These are phyloP conservation scores for Drosophila persimilis DNA, from an alignment of 1,140 invertebrate genomes.

Conservation along the genomic window DNA sequence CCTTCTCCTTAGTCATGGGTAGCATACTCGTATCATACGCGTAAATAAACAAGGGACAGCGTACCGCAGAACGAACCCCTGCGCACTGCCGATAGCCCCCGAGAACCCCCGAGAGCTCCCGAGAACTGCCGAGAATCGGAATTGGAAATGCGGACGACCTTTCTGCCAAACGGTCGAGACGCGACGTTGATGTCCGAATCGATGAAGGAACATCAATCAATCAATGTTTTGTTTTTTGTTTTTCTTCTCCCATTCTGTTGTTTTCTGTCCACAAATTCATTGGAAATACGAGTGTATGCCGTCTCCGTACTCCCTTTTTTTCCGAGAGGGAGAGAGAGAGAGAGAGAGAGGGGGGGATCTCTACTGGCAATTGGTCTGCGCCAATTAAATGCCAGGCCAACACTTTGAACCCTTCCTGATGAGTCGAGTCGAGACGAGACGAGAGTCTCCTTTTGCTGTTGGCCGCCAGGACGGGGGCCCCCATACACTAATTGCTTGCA, in stretches of 20 bases:
- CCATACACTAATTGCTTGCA: conserved; percentile 79
- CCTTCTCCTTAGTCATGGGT: conserved; percentile 31
- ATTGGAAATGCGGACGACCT: conserved; percentile 50
- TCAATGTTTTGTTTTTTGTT: conserved; percentile 55
- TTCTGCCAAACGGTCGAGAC: conserved; percentile 59
- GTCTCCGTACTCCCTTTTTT: neutral
- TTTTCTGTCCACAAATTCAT: conserved; percentile 63
- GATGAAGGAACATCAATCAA: conserved; percentile 71
- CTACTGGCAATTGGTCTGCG: conserved; percentile 69
- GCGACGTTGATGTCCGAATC: conserved; percentile 50
- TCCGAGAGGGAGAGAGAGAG: conserved; percentile 7
- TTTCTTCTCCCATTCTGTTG: neutral
- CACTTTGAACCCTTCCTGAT: conserved; percentile 68
- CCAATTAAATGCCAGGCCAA: conserved; percentile 79
- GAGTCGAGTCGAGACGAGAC: conserved; percentile 8
- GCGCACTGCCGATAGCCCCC: neutral
- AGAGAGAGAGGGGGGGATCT: neutral
- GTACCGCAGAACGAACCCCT: too few species aligned
- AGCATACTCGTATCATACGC: conserved; percentile 44
- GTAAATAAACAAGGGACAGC: conserved; percentile 46
- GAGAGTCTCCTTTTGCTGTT: too few species aligned
- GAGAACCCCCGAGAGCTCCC: neutral
- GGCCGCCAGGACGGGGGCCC: conserved; percentile 30
- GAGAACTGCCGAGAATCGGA: conserved; percentile 8
- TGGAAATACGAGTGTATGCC: conserved; percentile 57